Base-by-base conservation (phyloP, 2,113 vertebrate species). In the Myrmophylax atrothorax region DNA sequence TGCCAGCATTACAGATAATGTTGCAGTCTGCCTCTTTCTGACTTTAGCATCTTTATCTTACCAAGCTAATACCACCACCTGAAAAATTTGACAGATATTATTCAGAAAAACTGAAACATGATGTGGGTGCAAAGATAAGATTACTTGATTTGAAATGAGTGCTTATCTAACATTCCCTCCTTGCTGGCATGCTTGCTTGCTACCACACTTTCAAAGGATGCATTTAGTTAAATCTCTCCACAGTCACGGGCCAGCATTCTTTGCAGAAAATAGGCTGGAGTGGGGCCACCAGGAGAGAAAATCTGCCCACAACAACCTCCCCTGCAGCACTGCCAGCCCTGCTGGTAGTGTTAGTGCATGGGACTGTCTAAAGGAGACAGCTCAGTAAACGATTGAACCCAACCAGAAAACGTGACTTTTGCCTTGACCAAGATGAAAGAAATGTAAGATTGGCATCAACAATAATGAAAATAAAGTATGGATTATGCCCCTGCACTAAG, bases 1-100 rank as follows among this genome's bases (percentile, higher is more conserved):
- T 38, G 47, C 10, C 69, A 84, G 56, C 20, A 40, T 60, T 62
- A 56, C 28, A 77, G 75, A 47, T 58, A 93, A 62, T 6, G 9
- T 15, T 84, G 38, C 52, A 75, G 53, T 56, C 58, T 89, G 67
- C 63, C 26, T 95, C 28, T 47, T 59, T 66, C 63, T 74, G 55
- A 83, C 84, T 94, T 75, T 1, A 83, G 72, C 47, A 77, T 58
- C 70, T 88, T 90, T 93, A 94, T 85, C 82, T 93, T 67, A 58
- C 72, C 44, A 81, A 90, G 55, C 31, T 62, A 87, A 79, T 73
- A 87, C 23, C n/a, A 79, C 40, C 53, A 69, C 55, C 69, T 64
- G 53, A 93, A 87, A 95, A 91, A 46, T 25, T 35, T 91, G 81
- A 78, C 74, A 92, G 76, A 49, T 78, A 75, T 42, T 88, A 80